Conservation (phyloP, 1,140 invertebrate species). For the Phthorimaea operculella region DNA sequence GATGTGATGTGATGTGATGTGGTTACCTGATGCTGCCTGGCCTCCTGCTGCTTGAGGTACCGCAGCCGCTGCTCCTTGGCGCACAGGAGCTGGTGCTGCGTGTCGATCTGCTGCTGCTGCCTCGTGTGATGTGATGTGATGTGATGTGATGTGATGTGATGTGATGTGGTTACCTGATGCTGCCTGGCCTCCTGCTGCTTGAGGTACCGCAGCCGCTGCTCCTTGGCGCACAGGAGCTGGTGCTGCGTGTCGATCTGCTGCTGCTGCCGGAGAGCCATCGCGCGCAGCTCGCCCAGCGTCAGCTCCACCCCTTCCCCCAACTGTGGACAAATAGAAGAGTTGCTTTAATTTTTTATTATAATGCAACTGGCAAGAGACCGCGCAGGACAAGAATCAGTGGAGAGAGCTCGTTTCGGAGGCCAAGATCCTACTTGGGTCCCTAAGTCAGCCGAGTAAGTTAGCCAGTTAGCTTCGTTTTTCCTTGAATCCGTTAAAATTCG, state of each 20-base stretch:
- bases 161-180: constrained; percentile 82
- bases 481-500: no score
- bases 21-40: no score
- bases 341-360: no score
- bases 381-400: no score
- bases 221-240: constrained; percentile 89
- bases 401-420: no score
- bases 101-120: constrained; percentile 96
- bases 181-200: constrained; percentile 91
- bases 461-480: no score
- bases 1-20: no score
- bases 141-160: no score
- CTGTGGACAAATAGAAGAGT: constrained; percentile 55
- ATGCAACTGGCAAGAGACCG: no score
- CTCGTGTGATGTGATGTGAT: no score
- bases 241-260: constrained; percentile 95
- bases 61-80: constrained; percentile 93
- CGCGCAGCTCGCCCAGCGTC: constrained; percentile 92
- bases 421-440: no score
- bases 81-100: constrained; percentile 88
- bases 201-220: constrained; percentile 93
- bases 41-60: constrained; percentile 93
- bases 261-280: constrained; percentile 95
- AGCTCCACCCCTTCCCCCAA: constrained; percentile 85
- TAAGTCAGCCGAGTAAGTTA: no score